Evolutionary conservation across 2,888 invertebrate species (phyloP).

Genomic region (Epicampocera succincta): DNA sequence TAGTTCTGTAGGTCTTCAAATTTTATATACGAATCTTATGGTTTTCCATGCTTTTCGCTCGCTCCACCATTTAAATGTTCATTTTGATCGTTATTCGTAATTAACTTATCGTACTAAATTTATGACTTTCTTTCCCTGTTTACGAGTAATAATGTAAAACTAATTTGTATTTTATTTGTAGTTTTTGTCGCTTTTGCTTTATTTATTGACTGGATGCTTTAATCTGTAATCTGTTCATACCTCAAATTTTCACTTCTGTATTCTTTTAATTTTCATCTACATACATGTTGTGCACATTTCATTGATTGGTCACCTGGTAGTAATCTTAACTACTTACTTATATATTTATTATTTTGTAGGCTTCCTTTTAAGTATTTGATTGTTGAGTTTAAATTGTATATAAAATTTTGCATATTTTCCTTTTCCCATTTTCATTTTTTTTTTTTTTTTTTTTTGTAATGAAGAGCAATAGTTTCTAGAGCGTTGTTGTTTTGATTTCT

Average conservation of each 20-base stretch:
- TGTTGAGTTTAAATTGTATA: constrained; percentile 9
- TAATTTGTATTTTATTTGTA: constrained; percentile 37
- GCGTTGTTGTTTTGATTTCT: neutral
- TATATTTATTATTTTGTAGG: neutral
- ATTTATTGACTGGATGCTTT: constrained; percentile 27
- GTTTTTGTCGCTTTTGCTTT: constrained; percentile 55
- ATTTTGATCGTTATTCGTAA: constrained; percentile 23
- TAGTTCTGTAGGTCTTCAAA: constrained; percentile 31
- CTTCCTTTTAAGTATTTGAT: too few species aligned
- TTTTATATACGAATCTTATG: neutral
- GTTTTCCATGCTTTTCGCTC: constrained; percentile 31
- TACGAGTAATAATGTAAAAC: constrained; percentile 15
- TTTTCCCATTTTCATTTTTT: neutral
- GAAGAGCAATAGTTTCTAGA: constrained; percentile 38
- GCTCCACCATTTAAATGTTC: constrained; percentile 20
- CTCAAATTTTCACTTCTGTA: neutral
- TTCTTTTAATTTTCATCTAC: constrained; percentile 40
- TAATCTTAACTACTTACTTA: constrained; percentile 17
- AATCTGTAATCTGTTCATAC: constrained; percentile 13
- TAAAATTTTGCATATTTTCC: neutral
- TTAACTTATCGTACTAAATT: constrained; percentile 45
- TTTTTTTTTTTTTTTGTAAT: neutral
- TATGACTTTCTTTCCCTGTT: constrained; percentile 6
- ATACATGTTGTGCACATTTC: constrained; percentile 55
- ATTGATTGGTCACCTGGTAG: constrained; percentile 35